Base-by-base conservation (phyloP, 2,888 invertebrate species). In the Clivina fossor region DNA sequence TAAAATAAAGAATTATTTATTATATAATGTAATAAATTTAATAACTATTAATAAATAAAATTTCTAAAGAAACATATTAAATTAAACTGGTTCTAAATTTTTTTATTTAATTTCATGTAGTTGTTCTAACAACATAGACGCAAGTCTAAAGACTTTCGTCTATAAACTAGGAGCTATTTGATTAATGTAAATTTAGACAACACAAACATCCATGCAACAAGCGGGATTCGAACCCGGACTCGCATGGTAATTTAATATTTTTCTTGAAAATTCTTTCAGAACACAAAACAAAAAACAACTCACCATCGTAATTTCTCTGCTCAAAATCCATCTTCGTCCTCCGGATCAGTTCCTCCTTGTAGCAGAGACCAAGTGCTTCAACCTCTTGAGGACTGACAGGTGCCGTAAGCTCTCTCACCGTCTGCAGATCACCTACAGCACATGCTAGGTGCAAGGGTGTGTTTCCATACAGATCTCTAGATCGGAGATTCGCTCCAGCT, bases 381-480 rank as follows among this genome's bases (percentile, higher is more conserved):
- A 69, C 61, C 61, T 74, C 74, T 55, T 69, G 73, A 65, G 82
- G 80, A 3, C 78, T 75, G 1, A 90, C 78, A 1, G 87, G 84
- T 56, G 83, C 80, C 1, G 88, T 82, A 35, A 95, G 76, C 0
- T 88, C 88, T 64, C 82, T 81, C 5, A 90, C 82, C 67, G 88
- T 86, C 32, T 82, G 79, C 24, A 84, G 66, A 68, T 89, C 82
- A 4, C 88, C 88, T 13, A 78, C 76, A 57, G 80, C 76, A 55
- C 89, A 86, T 0, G 94, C 93, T 57, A 93, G 77, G 71, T 95
- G 95, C 4, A 95, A 74, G 0, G 94, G 85, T 0, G 93, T 93
- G 71, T 93, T 90, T 2, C 95, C 95, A 57, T 80, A 76, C 48
- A 81, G 74, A 69, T 93, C 91, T 43, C 90, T 78, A 40, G 80